Percentiles rank a stretch among this genome's conserved stretches.
phyloP scores from a whole-genome alignment of 2,888 invertebrate genomes.

The Pherbina coryleti region DNA sequence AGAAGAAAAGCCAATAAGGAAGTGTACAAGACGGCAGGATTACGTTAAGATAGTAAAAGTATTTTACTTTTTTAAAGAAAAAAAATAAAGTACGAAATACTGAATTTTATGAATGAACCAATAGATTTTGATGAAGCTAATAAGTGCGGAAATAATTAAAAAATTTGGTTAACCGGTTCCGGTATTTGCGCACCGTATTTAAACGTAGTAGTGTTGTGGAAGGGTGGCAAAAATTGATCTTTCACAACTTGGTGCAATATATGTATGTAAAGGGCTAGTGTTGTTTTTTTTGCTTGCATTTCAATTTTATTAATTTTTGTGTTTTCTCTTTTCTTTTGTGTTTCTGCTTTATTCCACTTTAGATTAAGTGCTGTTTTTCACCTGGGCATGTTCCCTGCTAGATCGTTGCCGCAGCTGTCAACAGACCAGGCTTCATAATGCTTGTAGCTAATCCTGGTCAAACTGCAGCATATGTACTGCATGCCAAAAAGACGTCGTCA shows the following conservation, averaged over 20 bases:
- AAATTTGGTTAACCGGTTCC: slow-evolving; percentile 37
- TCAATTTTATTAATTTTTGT: not conserved
- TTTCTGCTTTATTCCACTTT: not conserved
- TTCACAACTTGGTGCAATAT: slow-evolving; percentile 17
- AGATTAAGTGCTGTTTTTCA: slow-evolving; percentile 11
- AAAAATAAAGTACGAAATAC: no score
- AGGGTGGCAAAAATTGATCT: slow-evolving; percentile 32
- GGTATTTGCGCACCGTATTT: slow-evolving; percentile 17
- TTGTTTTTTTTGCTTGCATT: not conserved
- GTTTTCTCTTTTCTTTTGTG: not conserved
- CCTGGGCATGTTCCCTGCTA: slow-evolving; percentile 18
- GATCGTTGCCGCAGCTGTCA: slow-evolving; percentile 6
- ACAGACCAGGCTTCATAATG: slow-evolving; percentile 47
- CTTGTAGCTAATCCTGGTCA: slow-evolving; percentile 53
- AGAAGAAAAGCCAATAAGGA: not conserved
- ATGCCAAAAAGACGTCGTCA: slow-evolving; percentile 31
- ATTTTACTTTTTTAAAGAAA: not conserved
- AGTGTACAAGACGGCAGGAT: slow-evolving; percentile 4
- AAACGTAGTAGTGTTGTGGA: not conserved
- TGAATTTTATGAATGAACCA: no score
- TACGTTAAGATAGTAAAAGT: not conserved
- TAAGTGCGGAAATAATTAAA: not conserved
- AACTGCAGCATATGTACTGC: slow-evolving; percentile 49
- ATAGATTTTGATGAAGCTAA: no score
- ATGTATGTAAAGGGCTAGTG: not conserved